These are phyloP conservation scores for Acanthurus tractus DNA, from an alignment of 2,797 vertebrate species.

Conservation along the genomic window DNA sequence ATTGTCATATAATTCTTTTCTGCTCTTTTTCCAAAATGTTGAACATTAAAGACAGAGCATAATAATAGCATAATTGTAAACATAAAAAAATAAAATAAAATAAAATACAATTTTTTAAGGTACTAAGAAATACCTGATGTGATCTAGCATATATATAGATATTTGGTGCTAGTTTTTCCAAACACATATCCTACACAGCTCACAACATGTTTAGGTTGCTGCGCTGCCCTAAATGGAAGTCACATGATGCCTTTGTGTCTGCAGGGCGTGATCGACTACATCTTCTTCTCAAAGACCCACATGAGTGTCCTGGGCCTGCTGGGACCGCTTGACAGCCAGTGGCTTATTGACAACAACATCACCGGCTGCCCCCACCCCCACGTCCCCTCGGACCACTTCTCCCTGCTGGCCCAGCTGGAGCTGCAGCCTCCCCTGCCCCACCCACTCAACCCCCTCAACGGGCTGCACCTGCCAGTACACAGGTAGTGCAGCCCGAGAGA, in stretches of 20 bases:
- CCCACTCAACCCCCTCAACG: slow-evolving; percentile 91
- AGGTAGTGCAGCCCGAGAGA: slow-evolving; percentile 91
- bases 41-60: too few relatives aligned
- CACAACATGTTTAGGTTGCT: not conserved
- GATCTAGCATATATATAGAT: too few relatives aligned
- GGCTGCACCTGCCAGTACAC: slow-evolving; percentile 93
- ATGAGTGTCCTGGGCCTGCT: slow-evolving; percentile 95
- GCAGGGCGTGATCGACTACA: slow-evolving; percentile 99
- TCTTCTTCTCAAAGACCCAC: slow-evolving; percentile 99
- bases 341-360: slow-evolving; percentile 97
- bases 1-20: too few relatives aligned
- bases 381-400: slow-evolving; percentile 99
- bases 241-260: slow-evolving; percentile 16
- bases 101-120: not conserved
- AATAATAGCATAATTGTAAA: too few relatives aligned
- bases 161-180: too few relatives aligned
- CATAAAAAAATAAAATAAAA: not conserved
- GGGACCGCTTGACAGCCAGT: slow-evolving; percentile 96
- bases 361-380: slow-evolving; percentile 98
- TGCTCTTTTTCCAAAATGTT: too few relatives aligned
- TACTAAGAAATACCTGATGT: not conserved
- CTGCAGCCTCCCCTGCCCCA: slow-evolving; percentile 89
- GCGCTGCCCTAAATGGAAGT: not conserved
- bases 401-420: slow-evolving; percentile 98
- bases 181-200: too few relatives aligned